Evolutionary conservation across 2,888 invertebrate species (phyloP).

Genomic region (Lampropteryx suffumata): DNA sequence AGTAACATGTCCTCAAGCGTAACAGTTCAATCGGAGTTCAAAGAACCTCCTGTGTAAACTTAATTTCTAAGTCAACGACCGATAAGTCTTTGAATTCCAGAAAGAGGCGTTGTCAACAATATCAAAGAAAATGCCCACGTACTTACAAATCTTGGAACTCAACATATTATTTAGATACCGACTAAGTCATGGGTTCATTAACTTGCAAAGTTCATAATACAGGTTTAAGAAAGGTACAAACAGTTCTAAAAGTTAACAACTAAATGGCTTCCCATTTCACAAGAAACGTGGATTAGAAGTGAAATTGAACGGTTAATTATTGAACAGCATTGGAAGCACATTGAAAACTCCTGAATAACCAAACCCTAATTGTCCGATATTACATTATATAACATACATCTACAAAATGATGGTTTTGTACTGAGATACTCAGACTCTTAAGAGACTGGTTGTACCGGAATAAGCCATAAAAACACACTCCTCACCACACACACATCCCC

Average conservation of each 20-base stretch:
- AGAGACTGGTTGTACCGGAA: too few relatives aligned
- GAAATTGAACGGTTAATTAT: not conserved
- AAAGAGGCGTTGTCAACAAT: conserved; percentile 17
- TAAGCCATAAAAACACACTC: too few relatives aligned
- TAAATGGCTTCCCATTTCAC: conserved; percentile 16
- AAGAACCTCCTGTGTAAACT: conserved; percentile 1
- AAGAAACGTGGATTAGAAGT: conserved; percentile 1
- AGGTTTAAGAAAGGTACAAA: conserved; percentile 10
- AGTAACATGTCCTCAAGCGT: not conserved
- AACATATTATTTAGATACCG: not conserved
- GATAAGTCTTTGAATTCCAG: conserved; percentile 17
- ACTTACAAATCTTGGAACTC: conserved; percentile 6
- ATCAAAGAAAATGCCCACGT: conserved; percentile 24
- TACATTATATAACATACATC: too few relatives aligned
- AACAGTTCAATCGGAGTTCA: not conserved
- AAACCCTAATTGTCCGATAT: too few relatives aligned
- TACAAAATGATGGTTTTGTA: too few relatives aligned
- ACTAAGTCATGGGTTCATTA: conserved; percentile 14
- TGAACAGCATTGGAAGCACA: too few relatives aligned
- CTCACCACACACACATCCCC: too few relatives aligned
- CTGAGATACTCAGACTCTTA: too few relatives aligned
- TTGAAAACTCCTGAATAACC: too few relatives aligned
- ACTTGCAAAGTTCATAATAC: conserved; percentile 15
- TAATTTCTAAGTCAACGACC: conserved; percentile 7
- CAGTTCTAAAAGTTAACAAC: not conserved